A percentile compares a stretch with the other conserved stretches of the same genome.
phyloP scores from a whole-genome alignment of 2,797 vertebrate species.

The Sebastes variabilis region DNA sequence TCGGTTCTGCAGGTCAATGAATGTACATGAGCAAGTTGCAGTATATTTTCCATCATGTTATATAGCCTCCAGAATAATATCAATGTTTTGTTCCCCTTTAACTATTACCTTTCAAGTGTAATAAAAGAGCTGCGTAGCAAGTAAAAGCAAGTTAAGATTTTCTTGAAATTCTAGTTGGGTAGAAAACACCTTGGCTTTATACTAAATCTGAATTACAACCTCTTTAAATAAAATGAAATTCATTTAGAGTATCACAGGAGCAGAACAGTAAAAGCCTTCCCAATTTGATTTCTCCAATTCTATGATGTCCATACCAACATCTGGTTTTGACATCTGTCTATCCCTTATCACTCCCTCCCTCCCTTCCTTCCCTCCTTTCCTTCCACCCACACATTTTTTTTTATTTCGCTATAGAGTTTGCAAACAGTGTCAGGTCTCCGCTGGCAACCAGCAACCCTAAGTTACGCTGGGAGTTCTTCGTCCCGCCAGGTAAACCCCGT shows the following conservation, averaged over 20 bases:
- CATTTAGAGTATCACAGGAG: neutral
- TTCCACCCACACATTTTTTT: conserved; percentile 78
- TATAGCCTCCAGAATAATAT: no score
- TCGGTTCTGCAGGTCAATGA: no score
- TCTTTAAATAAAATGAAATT: neutral
- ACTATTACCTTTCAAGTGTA: neutral
- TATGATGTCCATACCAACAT: conserved; percentile 36
- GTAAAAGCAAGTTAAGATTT: neutral
- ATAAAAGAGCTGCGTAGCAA: neutral
- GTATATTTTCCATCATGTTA: no score
- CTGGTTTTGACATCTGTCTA: conserved; percentile 58
- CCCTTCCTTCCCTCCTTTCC: conserved; percentile 50
- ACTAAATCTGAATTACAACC: neutral
- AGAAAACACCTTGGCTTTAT: neutral
- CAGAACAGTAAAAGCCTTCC: neutral
- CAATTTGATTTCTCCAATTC: neutral
- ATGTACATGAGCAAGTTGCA: no score
- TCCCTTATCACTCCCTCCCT: conserved; percentile 36
- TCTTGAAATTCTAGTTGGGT: neutral
- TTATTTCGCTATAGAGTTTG: conserved; percentile 81
- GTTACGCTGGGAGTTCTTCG: conserved; percentile 92
- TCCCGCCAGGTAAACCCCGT: conserved; percentile 88
- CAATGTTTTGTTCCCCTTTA: no score
- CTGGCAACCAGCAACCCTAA: conserved; percentile 89
- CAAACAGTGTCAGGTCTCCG: conserved; percentile 81